These are phyloP conservation scores for Miniopterus natalensis DNA, from an alignment of 2,113 vertebrate genomes.

Conservation along the genomic window DNA sequence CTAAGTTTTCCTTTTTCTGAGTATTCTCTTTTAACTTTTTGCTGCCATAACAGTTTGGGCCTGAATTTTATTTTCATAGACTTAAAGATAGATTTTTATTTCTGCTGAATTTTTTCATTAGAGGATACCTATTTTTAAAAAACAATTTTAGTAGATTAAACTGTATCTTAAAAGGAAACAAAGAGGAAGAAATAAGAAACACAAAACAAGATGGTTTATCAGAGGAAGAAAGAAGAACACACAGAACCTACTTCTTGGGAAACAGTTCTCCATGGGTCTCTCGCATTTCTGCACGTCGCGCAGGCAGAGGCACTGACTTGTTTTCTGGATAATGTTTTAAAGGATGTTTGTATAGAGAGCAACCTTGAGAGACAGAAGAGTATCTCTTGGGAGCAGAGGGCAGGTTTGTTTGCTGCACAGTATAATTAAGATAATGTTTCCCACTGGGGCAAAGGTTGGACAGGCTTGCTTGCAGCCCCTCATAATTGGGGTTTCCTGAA, in stretches of 20 bases:
- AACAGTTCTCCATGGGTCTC: neutral
- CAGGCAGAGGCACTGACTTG: neutral
- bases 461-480: neutral
- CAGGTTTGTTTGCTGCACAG: neutral
- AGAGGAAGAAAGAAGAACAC: neutral
- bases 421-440: constrained; percentile 39
- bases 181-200: constrained; percentile 13
- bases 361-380: neutral
- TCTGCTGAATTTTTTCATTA: neutral
- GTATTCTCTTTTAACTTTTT: neutral
- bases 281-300: neutral
- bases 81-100: constrained; percentile 55
- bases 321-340: constrained; percentile 2
- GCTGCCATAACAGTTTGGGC: neutral
- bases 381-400: constrained; percentile 5
- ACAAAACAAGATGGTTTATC: neutral
- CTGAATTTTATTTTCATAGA: constrained; percentile 25
- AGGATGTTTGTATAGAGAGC: constrained; percentile 38
- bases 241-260: neutral
- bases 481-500: neutral
- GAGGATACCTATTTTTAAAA: neutral
- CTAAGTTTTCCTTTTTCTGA: neutral
- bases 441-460: neutral
- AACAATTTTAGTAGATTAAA: neutral
- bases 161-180: constrained; percentile 13